These are phyloP conservation scores for Lithophane ornitopus DNA, from an alignment of 2,888 invertebrate genomes.

Conservation along the genomic window DNA sequence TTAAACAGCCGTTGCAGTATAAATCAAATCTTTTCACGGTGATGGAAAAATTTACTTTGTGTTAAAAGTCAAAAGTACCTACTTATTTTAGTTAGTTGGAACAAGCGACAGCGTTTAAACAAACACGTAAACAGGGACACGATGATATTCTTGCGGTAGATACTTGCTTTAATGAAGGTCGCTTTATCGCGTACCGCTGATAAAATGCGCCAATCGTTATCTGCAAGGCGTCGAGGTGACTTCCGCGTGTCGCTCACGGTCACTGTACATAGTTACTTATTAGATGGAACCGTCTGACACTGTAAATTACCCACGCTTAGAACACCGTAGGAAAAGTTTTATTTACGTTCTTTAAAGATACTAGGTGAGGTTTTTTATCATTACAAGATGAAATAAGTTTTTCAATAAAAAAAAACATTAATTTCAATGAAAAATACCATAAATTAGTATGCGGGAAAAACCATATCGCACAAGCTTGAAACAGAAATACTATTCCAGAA, in stretches of 20 bases:
- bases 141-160: slow-evolving; percentile 80
- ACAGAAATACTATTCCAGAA: slow-evolving; percentile 1
- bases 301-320: slow-evolving; percentile 14
- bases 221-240: slow-evolving; percentile 82
- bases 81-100: slow-evolving; percentile 9
- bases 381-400: neutral
- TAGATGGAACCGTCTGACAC: slow-evolving; percentile 57
- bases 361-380: neutral
- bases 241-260: slow-evolving; percentile 86
- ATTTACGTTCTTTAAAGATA: neutral
- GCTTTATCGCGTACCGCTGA: slow-evolving; percentile 65
- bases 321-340: slow-evolving; percentile 8
- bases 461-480: neutral
- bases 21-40: slow-evolving; percentile 12
- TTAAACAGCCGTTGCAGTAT: neutral
- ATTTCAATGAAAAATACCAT: too few relatives aligned
- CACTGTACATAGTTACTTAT: slow-evolving; percentile 76
- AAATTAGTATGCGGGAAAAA: neutral
- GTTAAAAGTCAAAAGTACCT: neutral
- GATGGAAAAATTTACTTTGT: neutral
- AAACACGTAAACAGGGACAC: slow-evolving; percentile 65
- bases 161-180: slow-evolving; percentile 71
- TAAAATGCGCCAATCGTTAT: slow-evolving; percentile 75
- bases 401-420: too few relatives aligned
- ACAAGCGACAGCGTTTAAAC: slow-evolving; percentile 24